A percentile compares a stretch with the other conserved stretches of the same genome.
These are phyloP conservation scores for Sebastes diploproa DNA, from an alignment of 2,797 vertebrate genomes.

Conservation along the genomic window DNA sequence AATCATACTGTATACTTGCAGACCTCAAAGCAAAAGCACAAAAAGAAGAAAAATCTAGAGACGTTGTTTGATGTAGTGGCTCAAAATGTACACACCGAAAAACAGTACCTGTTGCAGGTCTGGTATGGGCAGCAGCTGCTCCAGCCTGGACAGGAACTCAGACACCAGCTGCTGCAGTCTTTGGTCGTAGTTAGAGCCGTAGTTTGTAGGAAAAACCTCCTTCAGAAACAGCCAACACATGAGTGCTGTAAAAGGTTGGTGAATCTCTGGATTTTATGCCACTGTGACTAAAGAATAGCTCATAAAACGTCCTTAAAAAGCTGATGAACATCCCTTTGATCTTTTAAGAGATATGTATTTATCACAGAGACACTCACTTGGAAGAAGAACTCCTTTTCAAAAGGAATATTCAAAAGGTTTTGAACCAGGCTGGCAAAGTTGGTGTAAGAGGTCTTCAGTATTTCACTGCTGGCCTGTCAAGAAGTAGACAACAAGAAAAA, in stretches of 20 bases:
- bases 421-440: slow-evolving; percentile 69
- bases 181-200: slow-evolving; percentile 56
- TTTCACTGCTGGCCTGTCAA: slow-evolving; percentile 43
- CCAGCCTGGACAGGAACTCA: slow-evolving; percentile 65
- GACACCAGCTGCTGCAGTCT: slow-evolving; percentile 62
- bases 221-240: slow-evolving; percentile 25
- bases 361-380: slow-evolving; percentile 45
- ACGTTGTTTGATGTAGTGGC: neutral
- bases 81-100: neutral
- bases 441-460: slow-evolving; percentile 61
- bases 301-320: neutral
- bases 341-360: neutral
- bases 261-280: neutral
- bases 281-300: neutral
- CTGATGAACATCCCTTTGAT: neutral
- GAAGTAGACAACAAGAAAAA: neutral
- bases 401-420: slow-evolving; percentile 61
- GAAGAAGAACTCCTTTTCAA: slow-evolving; percentile 70
- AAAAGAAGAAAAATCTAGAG: neutral
- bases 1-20: neutral
- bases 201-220: slow-evolving; percentile 68
- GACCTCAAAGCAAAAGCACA: neutral
- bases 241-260: neutral
- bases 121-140: slow-evolving; percentile 68
- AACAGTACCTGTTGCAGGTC: slow-evolving; percentile 64